Conservation (phyloP, 1,140 invertebrate genomes). For the Leguminivora glycinivorella region DNA sequence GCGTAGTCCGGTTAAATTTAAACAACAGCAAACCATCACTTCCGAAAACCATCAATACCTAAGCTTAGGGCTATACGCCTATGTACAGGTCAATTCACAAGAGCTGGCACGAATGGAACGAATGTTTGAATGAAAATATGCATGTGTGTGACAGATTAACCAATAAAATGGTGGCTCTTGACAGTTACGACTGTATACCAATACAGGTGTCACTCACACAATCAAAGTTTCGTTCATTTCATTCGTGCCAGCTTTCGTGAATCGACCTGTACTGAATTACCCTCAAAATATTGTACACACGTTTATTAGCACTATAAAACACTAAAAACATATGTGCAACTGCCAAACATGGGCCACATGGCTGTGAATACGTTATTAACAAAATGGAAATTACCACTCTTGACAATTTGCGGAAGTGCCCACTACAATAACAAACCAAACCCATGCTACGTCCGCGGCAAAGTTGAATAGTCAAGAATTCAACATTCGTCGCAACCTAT, state of each 20-base stretch:
- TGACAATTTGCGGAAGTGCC: background rate
- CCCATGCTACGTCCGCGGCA: background rate
- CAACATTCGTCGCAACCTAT: background rate
- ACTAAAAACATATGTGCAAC: background rate
- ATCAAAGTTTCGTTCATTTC: no score
- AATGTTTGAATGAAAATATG: no score
- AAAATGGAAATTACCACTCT: background rate
- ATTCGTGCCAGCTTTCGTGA: no score
- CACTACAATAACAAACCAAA: conserved; percentile 8
- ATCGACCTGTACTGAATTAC: no score
- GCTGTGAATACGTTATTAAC: background rate
- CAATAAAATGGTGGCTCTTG: no score
- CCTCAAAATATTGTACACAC: no score
- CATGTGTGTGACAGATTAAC: no score
- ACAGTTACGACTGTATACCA: no score
- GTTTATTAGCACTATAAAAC: background rate
- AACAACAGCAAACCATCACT: background rate
- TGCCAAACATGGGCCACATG: background rate
- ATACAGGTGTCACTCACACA: no score
- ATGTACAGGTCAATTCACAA: no score
- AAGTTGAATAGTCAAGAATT: background rate
- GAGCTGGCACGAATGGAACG: no score
- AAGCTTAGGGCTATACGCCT: background rate
- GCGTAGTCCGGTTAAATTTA: background rate
- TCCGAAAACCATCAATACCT: background rate